Conservation (phyloP, 2,797 vertebrate species). For the Chaetodon trifasciatus region DNA sequence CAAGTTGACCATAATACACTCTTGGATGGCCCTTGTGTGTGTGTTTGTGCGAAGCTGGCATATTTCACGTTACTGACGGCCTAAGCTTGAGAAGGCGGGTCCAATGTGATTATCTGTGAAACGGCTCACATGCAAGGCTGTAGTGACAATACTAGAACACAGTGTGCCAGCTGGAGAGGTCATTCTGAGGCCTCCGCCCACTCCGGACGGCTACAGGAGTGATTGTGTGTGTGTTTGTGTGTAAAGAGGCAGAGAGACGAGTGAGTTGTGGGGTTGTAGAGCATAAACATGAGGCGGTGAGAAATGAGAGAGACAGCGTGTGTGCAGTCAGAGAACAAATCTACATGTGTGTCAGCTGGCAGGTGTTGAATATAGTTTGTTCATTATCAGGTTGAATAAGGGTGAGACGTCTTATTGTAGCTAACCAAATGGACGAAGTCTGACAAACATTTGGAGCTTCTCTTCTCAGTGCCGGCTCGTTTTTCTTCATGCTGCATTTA, state of each 20-base stretch:
- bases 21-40: not conserved
- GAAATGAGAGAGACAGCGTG: not conserved
- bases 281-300: slow-evolving; percentile 20
- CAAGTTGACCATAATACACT: slow-evolving; percentile 7
- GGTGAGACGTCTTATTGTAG: not conserved
- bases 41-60: not conserved
- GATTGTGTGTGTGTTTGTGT: slow-evolving; percentile 23
- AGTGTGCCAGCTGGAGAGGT: slow-evolving; percentile 79
- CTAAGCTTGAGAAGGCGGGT: slow-evolving; percentile 56
- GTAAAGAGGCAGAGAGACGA: slow-evolving; percentile 3
- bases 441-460: not conserved
- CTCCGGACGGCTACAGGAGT: slow-evolving; percentile 53
- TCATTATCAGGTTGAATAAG: not conserved
- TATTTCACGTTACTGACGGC: slow-evolving; percentile 26
- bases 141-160: slow-evolving; percentile 72
- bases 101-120: slow-evolving; percentile 71
- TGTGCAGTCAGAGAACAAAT: not conserved
- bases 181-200: slow-evolving; percentile 60
- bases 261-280: slow-evolving; percentile 4
- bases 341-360: slow-evolving; percentile 4
- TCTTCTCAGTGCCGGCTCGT: not conserved
- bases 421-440: slow-evolving; percentile 1
- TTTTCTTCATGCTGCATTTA: not conserved
- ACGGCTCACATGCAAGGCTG: slow-evolving; percentile 54
- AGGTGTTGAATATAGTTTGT: not conserved